These are phyloP conservation scores for Pelecanus crispus DNA, from an alignment of 2,113 vertebrate genomes.

Conservation along the genomic window DNA sequence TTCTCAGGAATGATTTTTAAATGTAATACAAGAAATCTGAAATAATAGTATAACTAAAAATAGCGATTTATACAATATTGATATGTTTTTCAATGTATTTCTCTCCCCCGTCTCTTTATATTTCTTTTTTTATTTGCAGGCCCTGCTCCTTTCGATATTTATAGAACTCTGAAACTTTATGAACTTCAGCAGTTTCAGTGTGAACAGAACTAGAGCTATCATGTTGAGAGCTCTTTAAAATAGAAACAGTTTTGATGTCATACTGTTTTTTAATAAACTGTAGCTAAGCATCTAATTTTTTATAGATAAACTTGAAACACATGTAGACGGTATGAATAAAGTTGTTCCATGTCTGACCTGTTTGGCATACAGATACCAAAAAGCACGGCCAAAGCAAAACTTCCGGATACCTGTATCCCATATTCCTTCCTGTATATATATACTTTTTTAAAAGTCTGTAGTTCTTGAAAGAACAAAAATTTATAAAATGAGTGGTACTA, in stretches of 20 bases:
- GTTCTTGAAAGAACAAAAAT: neutral
- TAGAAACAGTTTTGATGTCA: neutral
- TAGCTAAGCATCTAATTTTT: neutral
- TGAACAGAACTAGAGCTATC: neutral
- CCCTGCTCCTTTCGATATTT: neutral
- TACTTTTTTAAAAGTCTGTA: neutral
- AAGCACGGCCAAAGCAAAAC: neutral
- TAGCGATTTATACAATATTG: neutral
- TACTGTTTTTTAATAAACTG: neutral
- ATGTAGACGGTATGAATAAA: neutral
- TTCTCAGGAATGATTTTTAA: conserved; percentile 4
- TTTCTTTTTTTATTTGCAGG: neutral
- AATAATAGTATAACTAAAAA: neutral
- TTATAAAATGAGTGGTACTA: neutral
- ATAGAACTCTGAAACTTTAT: neutral
- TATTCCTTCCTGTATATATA: neutral
- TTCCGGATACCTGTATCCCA: neutral
- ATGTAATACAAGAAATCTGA: neutral
- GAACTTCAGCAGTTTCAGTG: neutral
- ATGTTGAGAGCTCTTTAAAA: neutral
- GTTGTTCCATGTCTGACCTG: neutral
- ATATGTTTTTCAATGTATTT: neutral
- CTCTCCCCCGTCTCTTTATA: neutral
- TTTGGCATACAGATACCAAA: neutral
- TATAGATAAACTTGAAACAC: neutral